A percentile compares a stretch with the other conserved stretches of the same genome.
Conservation (phyloP, 2,797 vertebrate species). For the Mormyrops attenuatus region DNA sequence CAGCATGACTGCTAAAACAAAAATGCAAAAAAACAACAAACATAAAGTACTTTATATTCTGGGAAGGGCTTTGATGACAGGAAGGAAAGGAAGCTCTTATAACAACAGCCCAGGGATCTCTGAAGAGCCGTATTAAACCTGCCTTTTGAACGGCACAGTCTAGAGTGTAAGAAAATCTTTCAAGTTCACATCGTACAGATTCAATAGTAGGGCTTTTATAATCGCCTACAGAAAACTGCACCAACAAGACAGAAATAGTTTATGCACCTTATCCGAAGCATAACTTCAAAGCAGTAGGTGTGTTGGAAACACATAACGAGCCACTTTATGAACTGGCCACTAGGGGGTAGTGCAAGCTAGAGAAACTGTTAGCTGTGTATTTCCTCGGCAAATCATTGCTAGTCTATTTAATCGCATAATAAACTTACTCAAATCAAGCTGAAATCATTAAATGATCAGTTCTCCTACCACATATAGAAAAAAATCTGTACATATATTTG, state of each 20-base stretch:
- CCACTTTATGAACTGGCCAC: not conserved
- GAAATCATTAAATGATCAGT: not conserved
- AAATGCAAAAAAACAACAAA: not conserved
- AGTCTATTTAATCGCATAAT: not conserved
- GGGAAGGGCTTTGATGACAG: not conserved
- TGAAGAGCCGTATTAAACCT: not conserved
- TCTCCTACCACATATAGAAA: not conserved
- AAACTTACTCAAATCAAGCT: not conserved
- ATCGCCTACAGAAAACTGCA: not conserved
- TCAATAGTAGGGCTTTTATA: not conserved
- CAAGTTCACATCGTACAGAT: not conserved
- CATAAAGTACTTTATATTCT: not conserved
- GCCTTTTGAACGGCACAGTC: not conserved
- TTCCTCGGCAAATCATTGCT: not conserved
- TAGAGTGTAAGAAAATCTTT: not conserved
- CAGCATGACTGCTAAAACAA: not conserved
- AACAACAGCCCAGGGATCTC: not conserved
- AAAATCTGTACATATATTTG: not conserved
- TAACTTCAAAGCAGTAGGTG: not conserved
- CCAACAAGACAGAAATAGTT: not conserved
- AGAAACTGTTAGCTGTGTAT: not conserved
- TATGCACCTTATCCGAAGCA: not conserved
- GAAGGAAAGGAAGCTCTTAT: not conserved
- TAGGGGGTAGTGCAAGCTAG: not conserved
- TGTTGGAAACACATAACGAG: not conserved